Evolutionary conservation across 1,140 invertebrate genomes (phyloP).

Genomic region (Bombyx mori): ASM3026992v2 NC_085119.1:13661001-13661500

Average conservation of each 20-base stretch:
- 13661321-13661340: too few species aligned
- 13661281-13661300: too few species aligned
- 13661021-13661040: constrained; percentile 8
- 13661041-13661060: constrained; percentile 11
- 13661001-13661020: constrained; percentile 14
- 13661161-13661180: constrained; percentile 8
- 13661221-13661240: constrained; percentile 5
- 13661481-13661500: constrained; percentile 1
- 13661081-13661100: constrained; percentile 2
- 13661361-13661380: neutral
- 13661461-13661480: constrained; percentile 8
- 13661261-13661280: constrained; percentile 2
- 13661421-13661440: neutral
- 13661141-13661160: constrained; percentile 1
- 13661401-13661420: constrained; percentile 1
- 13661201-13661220: neutral
- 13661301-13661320: too few species aligned
- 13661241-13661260: constrained; percentile 4
- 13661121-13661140: neutral
- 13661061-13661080: constrained; percentile 4
- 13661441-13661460: constrained; percentile 3
- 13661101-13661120: constrained; percentile 4
- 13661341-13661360: neutral
- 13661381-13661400: neutral
- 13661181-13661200: neutral